A percentile compares a stretch with the other conserved stretches of the same genome.
Conservation (phyloP, 1,140 invertebrate genomes). For the Tetragonula clypearis region DNA sequence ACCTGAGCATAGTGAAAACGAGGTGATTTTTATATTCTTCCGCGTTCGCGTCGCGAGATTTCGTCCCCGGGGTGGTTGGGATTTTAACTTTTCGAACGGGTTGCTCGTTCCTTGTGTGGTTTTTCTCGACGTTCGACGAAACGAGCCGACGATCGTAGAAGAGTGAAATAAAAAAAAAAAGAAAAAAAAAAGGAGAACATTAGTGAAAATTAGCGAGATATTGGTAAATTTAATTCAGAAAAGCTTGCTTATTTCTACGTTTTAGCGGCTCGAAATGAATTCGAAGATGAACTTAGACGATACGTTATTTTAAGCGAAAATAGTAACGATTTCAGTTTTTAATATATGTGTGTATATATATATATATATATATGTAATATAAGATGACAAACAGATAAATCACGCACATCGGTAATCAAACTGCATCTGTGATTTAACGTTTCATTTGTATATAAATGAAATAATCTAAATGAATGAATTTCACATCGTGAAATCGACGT, state of each 20-base stretch:
- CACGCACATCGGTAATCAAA: neutral
- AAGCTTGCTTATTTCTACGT: neutral
- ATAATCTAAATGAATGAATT: neutral
- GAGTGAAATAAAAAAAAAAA: slow-evolving; percentile 30
- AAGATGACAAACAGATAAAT: neutral
- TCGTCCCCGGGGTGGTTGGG: neutral
- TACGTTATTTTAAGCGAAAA: too few relatives aligned
- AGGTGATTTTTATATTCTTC: neutral
- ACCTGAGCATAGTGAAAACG: neutral
- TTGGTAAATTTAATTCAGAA: neutral
- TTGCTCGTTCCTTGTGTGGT: neutral
- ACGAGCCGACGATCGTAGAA: too few relatives aligned
- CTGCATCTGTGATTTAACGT: neutral
- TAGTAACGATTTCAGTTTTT: too few relatives aligned
- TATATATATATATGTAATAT: too few relatives aligned
- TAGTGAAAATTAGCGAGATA: too few relatives aligned
- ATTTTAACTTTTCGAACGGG: too few relatives aligned
- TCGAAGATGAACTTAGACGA: too few relatives aligned
- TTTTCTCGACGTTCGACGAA: too few relatives aligned
- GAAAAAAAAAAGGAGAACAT: slow-evolving; percentile 22
- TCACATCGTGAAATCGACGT: neutral
- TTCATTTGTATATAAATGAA: neutral
- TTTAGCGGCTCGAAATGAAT: neutral
- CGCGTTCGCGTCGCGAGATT: neutral
- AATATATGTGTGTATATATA: neutral